phyloP scores from a whole-genome alignment of 2,797 vertebrate species.

The Sarcoramphus papa region DNA sequence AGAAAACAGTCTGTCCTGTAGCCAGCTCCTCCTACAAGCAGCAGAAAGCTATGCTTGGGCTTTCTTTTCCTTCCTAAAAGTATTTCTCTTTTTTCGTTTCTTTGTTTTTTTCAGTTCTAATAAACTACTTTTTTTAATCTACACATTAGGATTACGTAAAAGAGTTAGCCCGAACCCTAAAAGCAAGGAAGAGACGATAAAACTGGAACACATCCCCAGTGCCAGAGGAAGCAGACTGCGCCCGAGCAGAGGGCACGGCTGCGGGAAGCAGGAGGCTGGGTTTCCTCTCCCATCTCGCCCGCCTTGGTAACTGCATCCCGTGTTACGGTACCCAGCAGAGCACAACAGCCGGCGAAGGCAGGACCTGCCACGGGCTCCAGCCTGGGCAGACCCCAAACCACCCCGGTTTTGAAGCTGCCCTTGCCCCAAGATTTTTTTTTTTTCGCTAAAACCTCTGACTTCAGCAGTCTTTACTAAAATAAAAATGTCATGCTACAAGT shows the following conservation, averaged over 20 bases:
- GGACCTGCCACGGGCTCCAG: not conserved
- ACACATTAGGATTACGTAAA: not conserved
- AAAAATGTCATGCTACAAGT: not conserved
- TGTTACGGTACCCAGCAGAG: not conserved
- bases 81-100: too few relatives aligned
- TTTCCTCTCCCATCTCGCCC: not conserved
- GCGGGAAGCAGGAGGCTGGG: not conserved
- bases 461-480: not conserved
- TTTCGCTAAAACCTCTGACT: not conserved
- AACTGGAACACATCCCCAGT: not conserved
- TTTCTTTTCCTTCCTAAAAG: not conserved
- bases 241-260: not conserved
- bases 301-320: not conserved
- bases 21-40: not conserved
- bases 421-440: not conserved
- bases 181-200: not conserved
- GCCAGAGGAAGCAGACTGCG: not conserved
- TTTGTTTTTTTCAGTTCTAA: not conserved
- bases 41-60: not conserved
- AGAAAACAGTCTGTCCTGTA: not conserved
- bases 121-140: not conserved
- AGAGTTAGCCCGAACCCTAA: not conserved
- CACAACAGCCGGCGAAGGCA: fast-evolving
- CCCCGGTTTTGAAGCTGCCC: not conserved
- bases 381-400: not conserved